Percentiles rank a stretch among this genome's conserved stretches.
These are phyloP conservation scores for Rhea americana DNA, from an alignment of 2,113 vertebrate species.

Conservation along the genomic window DNA sequence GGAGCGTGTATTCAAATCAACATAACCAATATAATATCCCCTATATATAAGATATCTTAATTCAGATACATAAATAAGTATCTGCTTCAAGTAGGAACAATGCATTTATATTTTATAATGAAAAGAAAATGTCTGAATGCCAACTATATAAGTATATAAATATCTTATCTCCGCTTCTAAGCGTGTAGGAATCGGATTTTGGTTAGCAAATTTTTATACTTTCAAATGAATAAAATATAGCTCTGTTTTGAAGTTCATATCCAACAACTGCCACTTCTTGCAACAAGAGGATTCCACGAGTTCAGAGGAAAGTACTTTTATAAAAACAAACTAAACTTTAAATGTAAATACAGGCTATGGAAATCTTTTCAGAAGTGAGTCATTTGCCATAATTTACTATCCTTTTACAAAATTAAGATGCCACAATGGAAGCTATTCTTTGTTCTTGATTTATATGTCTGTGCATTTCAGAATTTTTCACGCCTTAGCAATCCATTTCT, in stretches of 20 bases:
- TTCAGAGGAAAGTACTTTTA: neutral
- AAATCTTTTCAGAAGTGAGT: neutral
- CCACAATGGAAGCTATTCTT: neutral
- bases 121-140: constrained; percentile 74
- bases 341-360: neutral
- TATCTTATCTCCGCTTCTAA: neutral
- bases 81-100: constrained; percentile 56
- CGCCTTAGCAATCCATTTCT: neutral
- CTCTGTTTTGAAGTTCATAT: neutral
- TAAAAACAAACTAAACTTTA: neutral
- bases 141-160: constrained; percentile 36
- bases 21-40: neutral
- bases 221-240: neutral
- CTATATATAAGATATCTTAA: neutral
- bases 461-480: neutral
- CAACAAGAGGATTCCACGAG: neutral
- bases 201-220: neutral
- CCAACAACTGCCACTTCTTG: neutral
- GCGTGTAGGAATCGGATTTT: neutral
- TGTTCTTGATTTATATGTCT: neutral
- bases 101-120: constrained; percentile 76
- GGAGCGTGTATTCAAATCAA: neutral
- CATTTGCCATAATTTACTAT: neutral
- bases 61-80: neutral
- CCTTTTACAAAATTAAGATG: neutral